These are phyloP conservation scores for Chaetophractus vellerosus DNA, from an alignment of 2,797 vertebrate species.

Conservation along the genomic window DNA sequence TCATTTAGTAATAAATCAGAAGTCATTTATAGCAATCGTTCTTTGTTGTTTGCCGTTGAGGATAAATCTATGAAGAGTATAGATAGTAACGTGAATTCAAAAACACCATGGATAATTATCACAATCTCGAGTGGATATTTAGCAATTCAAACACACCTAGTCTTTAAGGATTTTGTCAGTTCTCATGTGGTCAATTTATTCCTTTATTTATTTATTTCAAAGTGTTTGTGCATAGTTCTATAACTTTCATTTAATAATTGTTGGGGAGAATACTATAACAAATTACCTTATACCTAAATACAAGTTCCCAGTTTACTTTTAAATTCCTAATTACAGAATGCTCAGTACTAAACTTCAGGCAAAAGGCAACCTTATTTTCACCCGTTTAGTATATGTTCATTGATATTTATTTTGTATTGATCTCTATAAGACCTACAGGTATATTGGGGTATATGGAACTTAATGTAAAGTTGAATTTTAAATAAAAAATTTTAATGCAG, in stretches of 20 bases:
- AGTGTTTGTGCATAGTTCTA: too few species aligned
- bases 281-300: too few species aligned
- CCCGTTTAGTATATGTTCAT: not conserved
- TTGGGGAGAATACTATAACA: too few species aligned
- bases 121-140: not conserved
- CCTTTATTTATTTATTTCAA: not conserved
- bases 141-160: not conserved
- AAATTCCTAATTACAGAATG: too few species aligned
- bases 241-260: too few species aligned
- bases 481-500: not conserved
- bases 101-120: not conserved
- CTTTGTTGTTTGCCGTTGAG: constrained; percentile 2
- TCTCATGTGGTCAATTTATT: not conserved
- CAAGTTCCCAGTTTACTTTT: too few species aligned
- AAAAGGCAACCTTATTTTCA: too few species aligned
- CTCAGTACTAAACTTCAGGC: too few species aligned
- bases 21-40: not conserved
- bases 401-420: not conserved
- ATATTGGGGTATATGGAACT: not conserved
- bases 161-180: constrained; percentile 2
- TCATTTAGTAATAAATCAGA: not conserved
- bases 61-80: constrained; percentile 51
- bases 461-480: constrained; percentile 13
- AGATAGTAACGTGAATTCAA: constrained; percentile 7
- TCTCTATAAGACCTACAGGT: not conserved